phyloP scores from a whole-genome alignment of 2,113 vertebrate genomes.

The Pollachius pollachius region DNA sequence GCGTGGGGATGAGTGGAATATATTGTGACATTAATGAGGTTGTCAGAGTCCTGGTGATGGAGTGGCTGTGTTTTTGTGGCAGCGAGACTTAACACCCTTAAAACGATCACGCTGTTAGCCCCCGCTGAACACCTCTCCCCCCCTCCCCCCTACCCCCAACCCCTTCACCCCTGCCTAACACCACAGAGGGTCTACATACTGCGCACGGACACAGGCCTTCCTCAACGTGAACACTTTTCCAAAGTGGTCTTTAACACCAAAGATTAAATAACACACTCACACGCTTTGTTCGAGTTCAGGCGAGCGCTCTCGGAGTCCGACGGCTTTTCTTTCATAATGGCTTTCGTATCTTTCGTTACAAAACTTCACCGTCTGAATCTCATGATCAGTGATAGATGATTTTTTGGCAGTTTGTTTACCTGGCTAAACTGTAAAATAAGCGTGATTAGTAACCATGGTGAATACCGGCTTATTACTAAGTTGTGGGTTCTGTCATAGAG shows the following conservation, averaged over 20 bases:
- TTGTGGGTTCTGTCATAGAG: constrained; percentile 62
- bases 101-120: constrained; percentile 71
- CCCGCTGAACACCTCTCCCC: constrained; percentile 58
- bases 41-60: constrained; percentile 68
- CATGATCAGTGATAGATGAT: neutral
- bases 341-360: too few relatives aligned
- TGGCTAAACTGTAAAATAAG: constrained; percentile 52
- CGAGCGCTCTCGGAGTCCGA: too few relatives aligned
- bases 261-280: too few relatives aligned
- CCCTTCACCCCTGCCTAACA: neutral
- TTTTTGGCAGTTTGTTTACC: constrained; percentile 27
- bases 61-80: constrained; percentile 71
- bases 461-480: constrained; percentile 67
- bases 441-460: constrained; percentile 53
- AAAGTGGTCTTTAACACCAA: neutral
- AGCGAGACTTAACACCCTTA: constrained; percentile 64
- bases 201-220: too few relatives aligned
- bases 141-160: constrained; percentile 54
- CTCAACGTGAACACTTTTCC: neutral
- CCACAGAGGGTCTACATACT: neutral
- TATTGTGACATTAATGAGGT: constrained; percentile 77
- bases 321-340: too few relatives aligned
- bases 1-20: constrained; percentile 59
- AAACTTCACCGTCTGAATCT: too few relatives aligned
- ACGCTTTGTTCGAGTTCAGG: too few relatives aligned